These are phyloP conservation scores for Tapera naevia DNA, from an alignment of 2,797 vertebrate species.

Conservation along the genomic window DNA sequence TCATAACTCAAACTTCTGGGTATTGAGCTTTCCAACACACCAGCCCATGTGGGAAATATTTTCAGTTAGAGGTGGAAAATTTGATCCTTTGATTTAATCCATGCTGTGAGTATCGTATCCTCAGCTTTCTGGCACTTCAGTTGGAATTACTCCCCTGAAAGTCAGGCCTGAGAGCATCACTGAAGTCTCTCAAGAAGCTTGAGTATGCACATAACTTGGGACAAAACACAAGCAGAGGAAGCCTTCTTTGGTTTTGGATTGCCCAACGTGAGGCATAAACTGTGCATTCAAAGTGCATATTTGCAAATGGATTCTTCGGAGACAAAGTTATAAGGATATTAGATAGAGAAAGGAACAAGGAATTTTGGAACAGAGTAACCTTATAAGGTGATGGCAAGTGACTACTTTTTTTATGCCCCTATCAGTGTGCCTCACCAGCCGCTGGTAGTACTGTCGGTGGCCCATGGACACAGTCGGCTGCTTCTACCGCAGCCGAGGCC, in stretches of 20 bases:
- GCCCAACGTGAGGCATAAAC: neutral
- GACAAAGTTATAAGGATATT: neutral
- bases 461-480: too few relatives aligned
- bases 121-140: neutral
- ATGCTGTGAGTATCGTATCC: neutral
- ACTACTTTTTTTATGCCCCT: neutral
- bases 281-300: neutral
- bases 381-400: slow-evolving; percentile 4
- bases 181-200: neutral
- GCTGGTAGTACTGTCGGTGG: too few relatives aligned
- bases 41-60: neutral
- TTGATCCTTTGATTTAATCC: neutral
- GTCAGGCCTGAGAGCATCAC: neutral
- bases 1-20: neutral
- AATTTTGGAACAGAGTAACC: neutral
- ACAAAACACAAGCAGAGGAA: neutral
- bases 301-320: neutral
- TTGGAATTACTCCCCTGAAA: neutral
- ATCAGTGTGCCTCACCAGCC: too few relatives aligned
- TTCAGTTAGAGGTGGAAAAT: neutral
- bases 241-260: neutral
- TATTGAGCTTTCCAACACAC: neutral
- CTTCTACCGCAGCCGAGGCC: too few relatives aligned
- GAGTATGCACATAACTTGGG: neutral
- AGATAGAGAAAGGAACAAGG: neutral